Base-by-base conservation (phyloP, 2,797 vertebrate species). In the Poecilia velifera region DNA sequence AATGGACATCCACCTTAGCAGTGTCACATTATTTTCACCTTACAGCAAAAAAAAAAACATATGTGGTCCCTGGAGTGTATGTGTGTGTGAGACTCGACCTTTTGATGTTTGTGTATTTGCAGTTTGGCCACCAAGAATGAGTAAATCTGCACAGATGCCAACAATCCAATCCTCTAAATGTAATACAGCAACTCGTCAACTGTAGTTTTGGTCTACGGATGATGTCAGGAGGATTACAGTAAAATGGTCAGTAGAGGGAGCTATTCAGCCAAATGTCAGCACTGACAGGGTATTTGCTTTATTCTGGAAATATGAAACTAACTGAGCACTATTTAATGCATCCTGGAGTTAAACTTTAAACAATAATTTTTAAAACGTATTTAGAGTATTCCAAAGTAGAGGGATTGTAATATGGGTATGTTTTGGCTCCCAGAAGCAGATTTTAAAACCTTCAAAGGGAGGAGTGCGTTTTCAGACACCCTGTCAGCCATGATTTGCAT, bases 41-140 rank as follows among this genome's bases (percentile, higher is more conserved):
- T 78, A 84, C 80, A 36, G 77, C 43, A 78, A 79, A 46, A 34
- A 80, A 80, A 78, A 78, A 78, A 78, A 73, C 84, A 78, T 76
- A 77, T 31, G 87, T 92, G 92, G 93, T 93, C 93, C 92, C 89
- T 91, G 88, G 78, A 89, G 87, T 62, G 80, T 90, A 82, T 90
- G 85, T 87, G 18, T 77, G 86, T 84, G 89, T 81, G 76, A 79
- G 89, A 90, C 62, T 41, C 82, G 72, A 81, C 76, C 13, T 84
- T 79, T 53, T 73, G 25, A 78, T 80, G 79, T 82, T 84, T 89
- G 83, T 90, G 77, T 78, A 73, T 87, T 90, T 45, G 79, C 80
- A 78, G 70, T 86, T 83, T 84, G 51, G 45, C 77, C 83, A 89
- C 80, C 53, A 68, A 53, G 77, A 4, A 14, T 59, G 75, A 77